phyloP scores from a whole-genome alignment of 1,140 invertebrate genomes.

The Megalopta genalis region DNA sequence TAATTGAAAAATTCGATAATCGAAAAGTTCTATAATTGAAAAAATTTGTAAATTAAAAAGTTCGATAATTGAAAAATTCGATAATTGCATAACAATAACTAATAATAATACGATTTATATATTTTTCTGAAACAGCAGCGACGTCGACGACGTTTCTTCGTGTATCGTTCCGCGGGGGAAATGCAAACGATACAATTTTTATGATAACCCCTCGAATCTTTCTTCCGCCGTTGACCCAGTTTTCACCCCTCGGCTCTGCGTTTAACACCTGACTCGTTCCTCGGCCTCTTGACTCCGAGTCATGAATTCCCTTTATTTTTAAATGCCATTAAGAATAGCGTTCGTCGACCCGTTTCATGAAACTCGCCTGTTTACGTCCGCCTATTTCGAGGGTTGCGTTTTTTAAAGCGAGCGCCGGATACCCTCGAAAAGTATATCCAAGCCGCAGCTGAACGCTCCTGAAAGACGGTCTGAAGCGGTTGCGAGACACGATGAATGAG shows the following conservation, averaged over 20 bases:
- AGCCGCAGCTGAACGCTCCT: not conserved
- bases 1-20: too few species aligned
- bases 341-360: slow-evolving; percentile 31
- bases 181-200: slow-evolving; percentile 38
- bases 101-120: not conserved
- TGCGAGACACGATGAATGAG: not conserved
- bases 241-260: slow-evolving; percentile 39
- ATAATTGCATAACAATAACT: too few species aligned
- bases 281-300: slow-evolving; percentile 36
- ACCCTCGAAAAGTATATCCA: not conserved
- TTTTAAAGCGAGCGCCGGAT: not conserved
- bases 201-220: slow-evolving; percentile 47
- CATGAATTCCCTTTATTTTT: slow-evolving; percentile 49
- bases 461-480: not conserved
- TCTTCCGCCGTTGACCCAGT: slow-evolving; percentile 48
- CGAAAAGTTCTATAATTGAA: too few species aligned
- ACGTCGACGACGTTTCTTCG: not conserved
- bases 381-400: not conserved
- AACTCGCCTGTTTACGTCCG: slow-evolving; percentile 20
- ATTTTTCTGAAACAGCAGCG: not conserved
- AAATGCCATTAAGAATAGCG: slow-evolving; percentile 45
- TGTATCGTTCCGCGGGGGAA: not conserved
- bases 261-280: slow-evolving; percentile 59
- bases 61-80: too few species aligned
- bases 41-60: too few species aligned